A percentile compares a stretch with the other conserved stretches of the same genome.
Conservation (phyloP, 2,888 invertebrate genomes). For the Lasioglossum lativentre region DNA sequence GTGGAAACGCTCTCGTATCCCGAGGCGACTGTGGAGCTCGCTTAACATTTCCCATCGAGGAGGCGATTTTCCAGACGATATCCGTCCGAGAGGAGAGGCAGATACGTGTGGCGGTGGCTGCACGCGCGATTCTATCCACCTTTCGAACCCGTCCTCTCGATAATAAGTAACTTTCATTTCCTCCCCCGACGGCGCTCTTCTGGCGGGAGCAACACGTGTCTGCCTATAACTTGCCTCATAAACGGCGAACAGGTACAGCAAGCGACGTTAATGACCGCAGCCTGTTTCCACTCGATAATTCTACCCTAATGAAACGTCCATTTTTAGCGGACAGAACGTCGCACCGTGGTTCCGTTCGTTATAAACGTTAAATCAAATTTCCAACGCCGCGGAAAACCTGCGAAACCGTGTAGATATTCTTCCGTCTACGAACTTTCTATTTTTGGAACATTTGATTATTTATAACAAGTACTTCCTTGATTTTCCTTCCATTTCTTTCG, state of each 20-base stretch:
- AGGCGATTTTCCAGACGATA: conserved; percentile 6
- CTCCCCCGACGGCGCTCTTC: conserved; percentile 61
- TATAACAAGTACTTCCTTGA: too few relatives aligned
- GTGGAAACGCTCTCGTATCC: conserved; percentile 42
- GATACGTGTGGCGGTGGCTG: not conserved
- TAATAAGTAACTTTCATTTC: conserved; percentile 73
- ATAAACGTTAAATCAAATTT: not conserved
- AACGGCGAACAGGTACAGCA: conserved; percentile 51
- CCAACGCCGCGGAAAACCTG: not conserved
- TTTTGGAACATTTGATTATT: not conserved
- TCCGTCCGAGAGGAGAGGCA: not conserved
- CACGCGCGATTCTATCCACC: conserved; percentile 60
- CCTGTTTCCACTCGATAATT: conserved; percentile 46
- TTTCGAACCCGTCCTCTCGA: conserved; percentile 64
- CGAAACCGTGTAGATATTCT: not conserved
- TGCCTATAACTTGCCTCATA: conserved; percentile 48
- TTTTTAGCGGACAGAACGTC: conserved; percentile 19
- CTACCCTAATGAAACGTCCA: conserved; percentile 39
- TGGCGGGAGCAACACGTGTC: conserved; percentile 51
- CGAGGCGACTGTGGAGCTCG: conserved; percentile 15
- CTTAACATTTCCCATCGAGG: conserved; percentile 52
- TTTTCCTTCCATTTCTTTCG: too few relatives aligned
- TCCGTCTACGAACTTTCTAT: not conserved
- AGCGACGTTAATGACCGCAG: conserved; percentile 41
- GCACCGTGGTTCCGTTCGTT: not conserved